These are phyloP conservation scores for Eulacestoma nigropectus DNA, from an alignment of 2,113 vertebrate species.

Conservation along the genomic window DNA sequence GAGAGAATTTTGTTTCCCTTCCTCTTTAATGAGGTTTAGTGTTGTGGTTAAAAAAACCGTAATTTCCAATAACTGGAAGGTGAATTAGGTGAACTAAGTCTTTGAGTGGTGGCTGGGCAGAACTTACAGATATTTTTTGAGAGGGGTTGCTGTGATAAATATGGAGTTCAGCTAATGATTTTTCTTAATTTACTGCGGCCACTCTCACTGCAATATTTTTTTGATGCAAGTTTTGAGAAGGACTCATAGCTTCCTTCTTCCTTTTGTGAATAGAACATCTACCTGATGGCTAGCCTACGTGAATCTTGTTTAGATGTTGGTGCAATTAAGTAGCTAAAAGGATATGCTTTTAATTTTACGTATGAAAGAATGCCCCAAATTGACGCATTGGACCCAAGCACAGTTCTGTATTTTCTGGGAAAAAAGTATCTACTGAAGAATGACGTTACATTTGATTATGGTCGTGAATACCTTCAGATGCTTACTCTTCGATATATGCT, in stretches of 20 bases:
- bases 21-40: not conserved
- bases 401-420: not conserved
- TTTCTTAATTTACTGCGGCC: not conserved
- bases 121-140: not conserved
- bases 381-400: fast-evolving
- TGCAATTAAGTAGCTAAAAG: not conserved
- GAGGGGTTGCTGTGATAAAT: not conserved
- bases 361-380: not conserved
- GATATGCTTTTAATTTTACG: not conserved
- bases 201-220: not conserved
- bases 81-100: not conserved
- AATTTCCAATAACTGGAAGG: not conserved
- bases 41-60: not conserved
- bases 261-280: not conserved
- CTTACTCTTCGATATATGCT: not conserved
- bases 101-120: not conserved
- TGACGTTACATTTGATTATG: not conserved
- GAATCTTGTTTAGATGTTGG: not conserved
- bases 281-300: not conserved
- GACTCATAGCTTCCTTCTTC: not conserved
- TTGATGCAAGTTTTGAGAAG: not conserved
- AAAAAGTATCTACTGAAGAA: not conserved
- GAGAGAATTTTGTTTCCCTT: not conserved
- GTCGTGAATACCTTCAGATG: not conserved
- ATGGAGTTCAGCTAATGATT: not conserved